Percentiles rank a stretch among this genome's conserved stretches.
Evolutionary conservation across 2,888 invertebrate genomes (phyloP).

Genomic region (Atherix ibis): DNA sequence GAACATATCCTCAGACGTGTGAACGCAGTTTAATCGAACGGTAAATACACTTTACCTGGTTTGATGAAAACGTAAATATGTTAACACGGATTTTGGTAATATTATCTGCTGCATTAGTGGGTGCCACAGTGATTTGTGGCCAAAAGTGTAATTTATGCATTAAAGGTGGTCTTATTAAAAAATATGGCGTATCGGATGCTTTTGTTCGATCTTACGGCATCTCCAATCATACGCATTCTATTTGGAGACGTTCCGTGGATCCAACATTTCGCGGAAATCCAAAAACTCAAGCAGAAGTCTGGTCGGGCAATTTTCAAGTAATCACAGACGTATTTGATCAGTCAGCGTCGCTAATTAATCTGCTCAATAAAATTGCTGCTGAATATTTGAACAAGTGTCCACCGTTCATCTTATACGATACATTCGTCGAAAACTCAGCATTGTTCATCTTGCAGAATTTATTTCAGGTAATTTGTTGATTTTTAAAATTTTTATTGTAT

Average conservation of each 20-base stretch:
- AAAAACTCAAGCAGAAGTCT: constrained; percentile 39
- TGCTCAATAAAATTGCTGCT: constrained; percentile 42
- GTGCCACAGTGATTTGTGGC: too few species aligned
- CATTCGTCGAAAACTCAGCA: constrained; percentile 38
- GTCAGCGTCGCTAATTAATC: constrained; percentile 40
- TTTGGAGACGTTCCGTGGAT: constrained; percentile 32
- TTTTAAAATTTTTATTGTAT: neutral
- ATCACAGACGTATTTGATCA: constrained; percentile 31
- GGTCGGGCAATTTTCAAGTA: constrained; percentile 34
- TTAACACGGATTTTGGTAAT: too few species aligned
- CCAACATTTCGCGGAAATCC: constrained; percentile 41
- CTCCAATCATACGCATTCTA: too few species aligned
- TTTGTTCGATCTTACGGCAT: too few species aligned
- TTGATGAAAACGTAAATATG: too few species aligned
- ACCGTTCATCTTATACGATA: constrained; percentile 51
- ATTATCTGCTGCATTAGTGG: too few species aligned
- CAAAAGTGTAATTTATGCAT: too few species aligned
- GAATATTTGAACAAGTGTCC: constrained; percentile 48
- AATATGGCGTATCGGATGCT: too few species aligned
- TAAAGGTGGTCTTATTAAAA: too few species aligned
- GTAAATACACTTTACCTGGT: too few species aligned
- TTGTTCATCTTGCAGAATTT: constrained; percentile 41
- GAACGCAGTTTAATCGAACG: too few species aligned
- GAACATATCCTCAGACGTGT: too few species aligned
- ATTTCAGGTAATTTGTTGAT: constrained; percentile 26